These are phyloP conservation scores for Noctua janthe DNA, from an alignment of 2,888 invertebrate genomes.

Conservation along the genomic window DNA sequence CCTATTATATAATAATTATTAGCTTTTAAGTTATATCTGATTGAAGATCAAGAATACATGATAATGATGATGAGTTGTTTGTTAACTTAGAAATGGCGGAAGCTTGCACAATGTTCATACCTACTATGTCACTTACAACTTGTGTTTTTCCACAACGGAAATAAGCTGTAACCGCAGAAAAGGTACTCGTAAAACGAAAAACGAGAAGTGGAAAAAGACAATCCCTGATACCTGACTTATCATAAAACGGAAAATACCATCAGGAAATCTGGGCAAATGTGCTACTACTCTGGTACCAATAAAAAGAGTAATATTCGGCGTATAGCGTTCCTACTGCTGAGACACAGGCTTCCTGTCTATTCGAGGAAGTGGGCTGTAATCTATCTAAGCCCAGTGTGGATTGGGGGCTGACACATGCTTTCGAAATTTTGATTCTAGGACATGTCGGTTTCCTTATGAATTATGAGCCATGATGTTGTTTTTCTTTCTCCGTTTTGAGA, in stretches of 20 bases:
- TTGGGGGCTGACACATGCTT: neutral
- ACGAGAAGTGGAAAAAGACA: neutral
- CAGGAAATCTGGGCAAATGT: neutral
- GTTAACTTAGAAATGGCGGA: neutral
- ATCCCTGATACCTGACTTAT: neutral
- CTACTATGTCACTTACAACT: too few species aligned
- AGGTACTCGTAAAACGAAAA: neutral
- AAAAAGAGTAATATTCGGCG: neutral
- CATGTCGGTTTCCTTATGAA: neutral
- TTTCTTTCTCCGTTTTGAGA: neutral
- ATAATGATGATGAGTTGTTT: neutral
- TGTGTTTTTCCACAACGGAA: neutral
- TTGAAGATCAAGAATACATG: neutral
- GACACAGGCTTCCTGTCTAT: neutral
- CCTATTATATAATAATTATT: neutral
- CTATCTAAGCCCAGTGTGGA: neutral
- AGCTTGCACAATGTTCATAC: neutral
- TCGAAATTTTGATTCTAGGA: neutral
- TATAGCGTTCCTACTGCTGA: neutral
- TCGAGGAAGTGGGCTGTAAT: neutral
- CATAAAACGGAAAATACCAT: neutral
- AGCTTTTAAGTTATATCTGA: neutral
- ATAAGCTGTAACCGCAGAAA: neutral
- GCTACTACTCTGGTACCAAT: neutral
- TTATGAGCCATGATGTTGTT: neutral